Base-by-base conservation (phyloP, 2,797 vertebrate genomes). In the Pseudomugil tenellus region DNA sequence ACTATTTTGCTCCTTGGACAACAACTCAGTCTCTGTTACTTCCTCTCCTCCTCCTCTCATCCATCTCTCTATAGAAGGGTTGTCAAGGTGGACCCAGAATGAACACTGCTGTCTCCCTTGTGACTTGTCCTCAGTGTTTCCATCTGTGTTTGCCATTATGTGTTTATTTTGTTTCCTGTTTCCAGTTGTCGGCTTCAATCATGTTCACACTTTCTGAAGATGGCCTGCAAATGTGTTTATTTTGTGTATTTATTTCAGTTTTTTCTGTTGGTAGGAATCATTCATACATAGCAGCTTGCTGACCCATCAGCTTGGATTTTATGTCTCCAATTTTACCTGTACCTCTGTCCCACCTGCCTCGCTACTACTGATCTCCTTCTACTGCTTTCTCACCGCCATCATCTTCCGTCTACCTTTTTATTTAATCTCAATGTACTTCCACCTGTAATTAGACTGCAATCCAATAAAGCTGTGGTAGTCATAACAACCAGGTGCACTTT, bases 371-470 rank as follows among this genome's bases (percentile, higher is more conserved):
- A 32, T 41, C 51, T 34, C 46, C 3, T 21, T 72, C 26, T 29
- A 48, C 70, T 75, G 35, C 46, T 25, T 81, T 85, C 80, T 76
- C 76, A 83, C 79, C 72, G 52, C 79, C 35, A 21, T 83, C 71
- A 53, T 76, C 69, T 68, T 57, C 62, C 56, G 74, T 49, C 68
- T 84, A 62, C 79, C 68, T 79, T 61, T 72, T 85, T 49, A 58
- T 71, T 59, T 68, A 68, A 79, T 77, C 63, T 77, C 73, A 46
- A 56, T 64, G 66, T 3, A 25, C 58, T 80, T 76, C 79, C 82
- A 90, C 89, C 91, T 94, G 90, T 92, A 93, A 94, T 93, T 93
- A 94, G 41, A 60, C 74, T 87, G 93, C 92, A 94, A 93, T 94
- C 88, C 63, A 49, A 79, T 93, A 91, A 92, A 93, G 83, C 89